Percentiles rank a stretch among this genome's conserved stretches.
Evolutionary conservation across 1,140 invertebrate genomes (phyloP).

Genomic region (Tetranychus urticae): DNA sequence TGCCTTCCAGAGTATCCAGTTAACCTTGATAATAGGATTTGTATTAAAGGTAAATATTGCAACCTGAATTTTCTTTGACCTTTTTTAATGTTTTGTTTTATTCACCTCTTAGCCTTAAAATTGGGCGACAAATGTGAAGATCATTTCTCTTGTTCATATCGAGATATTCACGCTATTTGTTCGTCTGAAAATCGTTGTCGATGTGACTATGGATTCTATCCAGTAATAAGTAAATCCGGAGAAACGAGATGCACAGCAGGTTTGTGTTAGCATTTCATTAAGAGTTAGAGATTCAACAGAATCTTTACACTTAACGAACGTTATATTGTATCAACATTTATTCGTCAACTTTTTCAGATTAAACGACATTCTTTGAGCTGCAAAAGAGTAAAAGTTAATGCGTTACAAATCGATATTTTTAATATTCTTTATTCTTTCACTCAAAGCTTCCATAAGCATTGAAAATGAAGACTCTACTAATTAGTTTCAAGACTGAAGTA

Average conservation of each 20-base stretch:
- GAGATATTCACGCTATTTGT: slow-evolving; percentile 9
- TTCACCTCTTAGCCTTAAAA: slow-evolving; percentile 6
- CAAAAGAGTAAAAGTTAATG: no score
- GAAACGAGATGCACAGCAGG: slow-evolving; percentile 9
- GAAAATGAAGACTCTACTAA: no score
- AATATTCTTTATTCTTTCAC: not conserved
- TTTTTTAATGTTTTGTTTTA: not conserved
- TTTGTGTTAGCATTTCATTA: not conserved
- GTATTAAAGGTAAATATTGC: slow-evolving; percentile 11
- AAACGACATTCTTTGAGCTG: not conserved
- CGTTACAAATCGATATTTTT: no score
- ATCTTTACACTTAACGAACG: no score
- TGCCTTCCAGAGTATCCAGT: slow-evolving; percentile 14
- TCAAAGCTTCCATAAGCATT: no score
- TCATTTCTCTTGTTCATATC: slow-evolving; percentile 10
- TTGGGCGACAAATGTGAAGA: slow-evolving; percentile 11
- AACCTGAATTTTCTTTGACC: not conserved
- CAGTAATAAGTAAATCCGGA: slow-evolving; percentile 1
- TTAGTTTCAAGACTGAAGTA: no score
- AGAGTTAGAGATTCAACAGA: no score
- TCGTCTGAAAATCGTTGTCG: slow-evolving; percentile 5
- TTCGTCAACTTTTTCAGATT: no score
- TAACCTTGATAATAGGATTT: slow-evolving; percentile 13
- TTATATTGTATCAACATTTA: no score
- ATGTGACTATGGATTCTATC: slow-evolving; percentile 1